These are phyloP conservation scores for Myotis daubentonii DNA, from an alignment of 2,797 vertebrate species.

Conservation along the genomic window DNA sequence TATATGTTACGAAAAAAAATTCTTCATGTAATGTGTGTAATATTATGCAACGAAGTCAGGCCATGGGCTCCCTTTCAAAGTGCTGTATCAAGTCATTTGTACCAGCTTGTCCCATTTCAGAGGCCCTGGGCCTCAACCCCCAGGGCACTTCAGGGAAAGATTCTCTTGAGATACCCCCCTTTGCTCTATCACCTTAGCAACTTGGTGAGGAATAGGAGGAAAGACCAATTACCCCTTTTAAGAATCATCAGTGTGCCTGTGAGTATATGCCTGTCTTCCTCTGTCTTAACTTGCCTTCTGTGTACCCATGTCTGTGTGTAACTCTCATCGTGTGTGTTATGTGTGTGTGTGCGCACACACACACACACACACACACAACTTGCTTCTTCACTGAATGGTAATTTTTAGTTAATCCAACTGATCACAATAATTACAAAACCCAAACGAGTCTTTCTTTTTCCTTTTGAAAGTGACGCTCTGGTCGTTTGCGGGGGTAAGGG, in stretches of 20 bases:
- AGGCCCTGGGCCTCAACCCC: not conserved
- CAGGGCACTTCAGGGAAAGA: not conserved
- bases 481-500: not conserved
- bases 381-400: conserved; percentile 40
- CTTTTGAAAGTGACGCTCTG: not conserved
- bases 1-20: not conserved
- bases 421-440: not conserved
- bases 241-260: not conserved
- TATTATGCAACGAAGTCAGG: not conserved
- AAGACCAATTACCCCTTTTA: not conserved
- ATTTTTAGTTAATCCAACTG: conserved; percentile 23
- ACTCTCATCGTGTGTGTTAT: no score
- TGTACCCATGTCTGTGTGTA: not conserved
- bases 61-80: not conserved
- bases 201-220: not conserved
- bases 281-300: not conserved
- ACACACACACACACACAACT: not conserved
- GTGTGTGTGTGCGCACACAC: rapidly evolving
- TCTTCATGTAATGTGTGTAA: not conserved
- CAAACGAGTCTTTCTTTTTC: not conserved
- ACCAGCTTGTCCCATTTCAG: not conserved
- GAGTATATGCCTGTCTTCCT: not conserved
- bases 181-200: not conserved
- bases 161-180: not conserved
- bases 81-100: not conserved